Percentiles rank a stretch among this genome's conserved stretches.
These are phyloP conservation scores for Candoia aspera DNA, from an alignment of 2,113 vertebrate genomes.

Conservation along the genomic window DNA sequence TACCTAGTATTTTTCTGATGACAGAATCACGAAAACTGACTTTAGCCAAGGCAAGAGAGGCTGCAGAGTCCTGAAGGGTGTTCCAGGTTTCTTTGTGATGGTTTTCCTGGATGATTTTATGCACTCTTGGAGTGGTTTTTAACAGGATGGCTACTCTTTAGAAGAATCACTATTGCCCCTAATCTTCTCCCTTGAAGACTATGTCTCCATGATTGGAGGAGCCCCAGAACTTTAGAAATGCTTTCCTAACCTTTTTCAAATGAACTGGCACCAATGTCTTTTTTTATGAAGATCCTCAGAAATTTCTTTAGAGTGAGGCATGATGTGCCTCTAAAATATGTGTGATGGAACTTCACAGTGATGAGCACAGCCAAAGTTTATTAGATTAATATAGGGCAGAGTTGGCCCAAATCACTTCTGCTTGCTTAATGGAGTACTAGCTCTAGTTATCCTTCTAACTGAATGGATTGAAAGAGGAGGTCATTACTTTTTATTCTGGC, in stretches of 20 bases:
- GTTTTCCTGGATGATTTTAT: background rate
- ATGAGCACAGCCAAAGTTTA: background rate
- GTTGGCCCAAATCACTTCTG: background rate
- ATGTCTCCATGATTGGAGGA: background rate
- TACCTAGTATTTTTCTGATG: background rate
- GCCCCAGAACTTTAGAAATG: background rate
- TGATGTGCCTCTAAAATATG: background rate
- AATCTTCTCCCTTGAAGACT: background rate
- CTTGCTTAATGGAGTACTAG: background rate
- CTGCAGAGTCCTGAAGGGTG: background rate
- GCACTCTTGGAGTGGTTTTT: background rate
- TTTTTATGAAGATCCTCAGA: background rate
- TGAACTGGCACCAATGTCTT: background rate
- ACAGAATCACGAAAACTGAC: background rate
- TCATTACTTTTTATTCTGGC: background rate
- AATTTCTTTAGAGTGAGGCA: background rate
- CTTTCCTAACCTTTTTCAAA: background rate
- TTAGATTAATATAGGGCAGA: background rate
- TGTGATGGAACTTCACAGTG: background rate
- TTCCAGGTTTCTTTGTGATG: background rate
- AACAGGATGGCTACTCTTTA: background rate
- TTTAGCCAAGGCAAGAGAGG: background rate
- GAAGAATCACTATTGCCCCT: background rate
- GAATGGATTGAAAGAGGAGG: background rate
- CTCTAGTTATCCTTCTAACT: background rate